Conservation (phyloP, 1,140 invertebrate species). For the Calephelis virginiensis region DNA sequence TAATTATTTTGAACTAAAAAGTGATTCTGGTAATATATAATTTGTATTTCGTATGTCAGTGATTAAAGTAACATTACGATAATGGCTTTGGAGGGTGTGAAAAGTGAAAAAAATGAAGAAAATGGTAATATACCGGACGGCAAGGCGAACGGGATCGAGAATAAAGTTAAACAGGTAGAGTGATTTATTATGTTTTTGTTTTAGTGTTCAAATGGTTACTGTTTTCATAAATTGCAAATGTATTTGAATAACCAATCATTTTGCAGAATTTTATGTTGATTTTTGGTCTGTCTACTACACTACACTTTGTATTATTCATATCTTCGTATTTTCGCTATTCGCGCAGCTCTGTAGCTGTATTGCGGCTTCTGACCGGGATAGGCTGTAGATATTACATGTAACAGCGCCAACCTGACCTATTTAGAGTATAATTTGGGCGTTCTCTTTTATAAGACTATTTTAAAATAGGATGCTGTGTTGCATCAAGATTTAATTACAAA, state of each 20-base stretch:
- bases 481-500: background rate
- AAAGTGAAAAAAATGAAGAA: conserved; percentile 77
- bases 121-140: conserved; percentile 65
- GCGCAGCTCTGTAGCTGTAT: conserved; percentile 53
- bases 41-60: conserved; percentile 67
- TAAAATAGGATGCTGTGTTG: background rate
- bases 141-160: conserved; percentile 72
- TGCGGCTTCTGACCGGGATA: conserved; percentile 43
- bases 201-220: background rate
- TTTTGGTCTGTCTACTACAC: background rate
- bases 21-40: conserved; percentile 52
- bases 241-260: conserved; percentile 20
- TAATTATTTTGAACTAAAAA: conserved; percentile 49
- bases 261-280: background rate
- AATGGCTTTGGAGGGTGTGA: conserved; percentile 76
- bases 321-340: conserved; percentile 35
- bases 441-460: conserved; percentile 15
- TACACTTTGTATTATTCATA: background rate
- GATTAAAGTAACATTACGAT: conserved; percentile 67
- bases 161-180: conserved; percentile 74
- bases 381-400: conserved; percentile 46
- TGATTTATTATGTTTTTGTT: conserved; percentile 10
- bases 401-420: conserved; percentile 66
- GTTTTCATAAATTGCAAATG: conserved; percentile 23
- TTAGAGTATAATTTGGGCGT: conserved; percentile 46